Evolutionary conservation across 2,888 invertebrate genomes (phyloP).

Genomic region (Leistus spinibarbis): DNA sequence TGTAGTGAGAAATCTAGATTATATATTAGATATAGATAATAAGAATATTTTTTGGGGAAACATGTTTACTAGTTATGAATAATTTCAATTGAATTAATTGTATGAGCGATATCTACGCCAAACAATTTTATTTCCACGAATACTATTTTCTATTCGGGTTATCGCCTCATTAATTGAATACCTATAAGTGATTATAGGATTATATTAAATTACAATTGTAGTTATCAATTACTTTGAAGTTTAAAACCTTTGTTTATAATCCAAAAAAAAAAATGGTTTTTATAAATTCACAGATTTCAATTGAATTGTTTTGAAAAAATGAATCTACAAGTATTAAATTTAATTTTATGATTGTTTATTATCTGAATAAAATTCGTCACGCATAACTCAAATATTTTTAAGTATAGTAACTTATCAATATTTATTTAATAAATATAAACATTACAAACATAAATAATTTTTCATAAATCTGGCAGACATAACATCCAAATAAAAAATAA

Average conservation of each 20-base stretch:
- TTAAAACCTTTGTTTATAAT: too few species aligned
- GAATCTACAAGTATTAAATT: too few species aligned
- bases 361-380: too few species aligned
- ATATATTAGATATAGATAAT: neutral
- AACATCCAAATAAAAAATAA: neutral
- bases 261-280: too few species aligned
- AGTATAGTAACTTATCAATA: neutral
- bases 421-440: neutral
- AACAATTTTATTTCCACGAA: neutral
- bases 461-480: neutral
- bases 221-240: neutral
- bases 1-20: too few species aligned
- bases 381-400: neutral
- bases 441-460: neutral
- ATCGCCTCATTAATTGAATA: neutral
- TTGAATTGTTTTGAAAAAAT: too few species aligned
- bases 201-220: neutral
- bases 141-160: too few species aligned
- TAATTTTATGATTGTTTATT: too few species aligned
- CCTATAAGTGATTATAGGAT: neutral
- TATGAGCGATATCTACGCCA: neutral
- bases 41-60: neutral
- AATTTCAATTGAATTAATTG: neutral
- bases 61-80: neutral
- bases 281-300: too few species aligned